Evolutionary conservation across 2,888 invertebrate genomes (phyloP).

Genomic region (Tenthredo notha): DNA sequence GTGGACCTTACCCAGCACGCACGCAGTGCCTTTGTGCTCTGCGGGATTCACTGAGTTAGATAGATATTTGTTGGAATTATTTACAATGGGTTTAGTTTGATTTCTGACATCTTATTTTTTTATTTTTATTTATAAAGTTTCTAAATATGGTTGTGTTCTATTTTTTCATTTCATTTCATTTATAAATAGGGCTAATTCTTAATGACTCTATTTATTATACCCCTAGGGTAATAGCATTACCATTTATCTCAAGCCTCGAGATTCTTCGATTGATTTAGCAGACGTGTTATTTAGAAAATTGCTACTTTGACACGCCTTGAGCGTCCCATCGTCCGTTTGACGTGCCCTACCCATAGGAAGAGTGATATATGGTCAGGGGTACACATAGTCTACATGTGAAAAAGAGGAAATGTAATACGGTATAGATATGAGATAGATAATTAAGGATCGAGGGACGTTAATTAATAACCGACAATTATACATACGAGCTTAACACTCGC

Average conservation of each 20-base stretch:
- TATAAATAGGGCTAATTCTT: neutral
- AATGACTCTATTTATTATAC: neutral
- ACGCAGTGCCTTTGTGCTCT: neutral
- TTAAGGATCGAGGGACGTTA: constrained; percentile 23
- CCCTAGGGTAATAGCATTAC: neutral
- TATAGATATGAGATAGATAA: constrained; percentile 3
- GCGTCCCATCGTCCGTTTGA: neutral
- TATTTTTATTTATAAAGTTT: neutral
- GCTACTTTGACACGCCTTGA: constrained; percentile 44
- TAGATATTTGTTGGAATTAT: neutral
- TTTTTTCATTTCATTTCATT: neutral
- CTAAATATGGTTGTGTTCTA: neutral
- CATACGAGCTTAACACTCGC: constrained; percentile 26
- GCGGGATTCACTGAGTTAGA: constrained; percentile 9
- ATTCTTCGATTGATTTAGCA: constrained; percentile 32
- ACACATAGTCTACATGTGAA: neutral
- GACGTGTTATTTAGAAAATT: constrained; percentile 46
- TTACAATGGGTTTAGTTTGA: neutral
- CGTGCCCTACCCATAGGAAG: constrained; percentile 9
- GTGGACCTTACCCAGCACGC: neutral
- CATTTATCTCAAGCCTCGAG: neutral
- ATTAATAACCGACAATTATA: constrained; percentile 24
- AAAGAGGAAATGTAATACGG: neutral
- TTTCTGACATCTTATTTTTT: neutral
- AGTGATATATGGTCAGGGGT: constrained; percentile 39